Base-by-base conservation (phyloP, 1,140 invertebrate genomes). In the Scylla paramamosain region DNA sequence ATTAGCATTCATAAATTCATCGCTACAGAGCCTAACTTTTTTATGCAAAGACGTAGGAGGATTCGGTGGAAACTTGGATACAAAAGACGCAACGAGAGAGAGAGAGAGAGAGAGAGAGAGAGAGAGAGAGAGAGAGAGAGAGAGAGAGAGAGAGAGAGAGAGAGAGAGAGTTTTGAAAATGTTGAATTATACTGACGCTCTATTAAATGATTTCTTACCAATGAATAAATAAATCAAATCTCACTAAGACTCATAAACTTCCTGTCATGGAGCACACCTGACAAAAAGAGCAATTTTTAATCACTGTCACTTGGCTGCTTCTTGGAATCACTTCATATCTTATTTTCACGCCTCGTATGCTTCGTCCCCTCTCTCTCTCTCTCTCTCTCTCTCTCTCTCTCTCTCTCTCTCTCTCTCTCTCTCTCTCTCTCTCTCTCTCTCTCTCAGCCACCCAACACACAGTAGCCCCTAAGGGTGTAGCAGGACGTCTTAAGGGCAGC, bases 121-220 rank as follows among this genome's bases (percentile, higher is more conserved):
- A 59, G 67, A 77, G n/a, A 77, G 67, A 77, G 67, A 77, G n/a
- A n/a, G n/a, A 77, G n/a, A 77, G 67, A 77, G n/a, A 77, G 67
- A n/a, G n/a, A 77, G 67, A 77, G 67, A 77, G n/a, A n/a, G n/a
- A 77, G 20, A 77, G 20, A 77, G n/a, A 77, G n/a, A 77, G n/a
- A 77, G 67, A 77, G 52, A 77, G n/a, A 77, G 67, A 67, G 59
- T n/a, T n/a, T n/a, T n/a, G n/a, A n/a, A n/a, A n/a, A n/a, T n/a
- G n/a, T n/a, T n/a, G n/a, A n/a, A n/a, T n/a, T n/a, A 14, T 7
- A 14, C 6, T 14, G 14, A 48, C 46, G 46, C n/a, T 48, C 46
- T 48, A 48, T 14, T 4, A 48, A 48, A 4, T 14, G 46, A 48
- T 7, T 7, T 48, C 46, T 48, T 48, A 48, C 46, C 46, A 48